These are phyloP conservation scores for Troides aeacus DNA, from an alignment of 2,888 invertebrate species.

Conservation along the genomic window DNA sequence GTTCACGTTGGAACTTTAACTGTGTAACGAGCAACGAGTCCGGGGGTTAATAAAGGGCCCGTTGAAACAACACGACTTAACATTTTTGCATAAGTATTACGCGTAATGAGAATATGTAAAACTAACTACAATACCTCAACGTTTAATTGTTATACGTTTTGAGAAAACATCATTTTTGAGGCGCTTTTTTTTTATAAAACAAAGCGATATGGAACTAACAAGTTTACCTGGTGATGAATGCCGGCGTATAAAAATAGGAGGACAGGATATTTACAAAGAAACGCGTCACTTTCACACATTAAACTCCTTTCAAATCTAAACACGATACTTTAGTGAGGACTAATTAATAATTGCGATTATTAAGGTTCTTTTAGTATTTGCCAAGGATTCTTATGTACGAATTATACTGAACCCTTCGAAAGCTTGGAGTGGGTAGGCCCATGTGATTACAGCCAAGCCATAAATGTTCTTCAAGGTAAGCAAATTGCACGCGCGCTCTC, in stretches of 20 bases:
- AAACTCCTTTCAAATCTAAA: background rate
- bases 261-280: background rate
- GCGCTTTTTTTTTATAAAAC: background rate
- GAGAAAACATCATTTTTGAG: conserved; percentile 1
- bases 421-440: background rate
- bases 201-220: background rate
- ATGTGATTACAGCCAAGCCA: conserved; percentile 12
- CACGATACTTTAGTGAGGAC: background rate
- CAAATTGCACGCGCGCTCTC: conserved; percentile 12
- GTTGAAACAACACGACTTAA: conserved; percentile 12
- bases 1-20: background rate
- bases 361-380: background rate
- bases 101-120: conserved; percentile 21
- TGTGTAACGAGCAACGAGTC: conserved; percentile 3
- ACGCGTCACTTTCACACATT: too few relatives aligned
- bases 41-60: conserved; percentile 5
- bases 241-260: background rate
- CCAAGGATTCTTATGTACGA: too few relatives aligned
- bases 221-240: background rate
- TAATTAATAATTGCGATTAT: background rate
- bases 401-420: background rate
- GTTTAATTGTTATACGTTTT: conserved; percentile 11
- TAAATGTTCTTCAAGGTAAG: conserved; percentile 10
- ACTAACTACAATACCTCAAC: background rate
- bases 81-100: conserved; percentile 16